Evolutionary conservation across 2,113 vertebrate genomes (phyloP), one percentile per base, ranked within the genome.

Genomic region (Leptobrachium ailaonicum): DNA sequence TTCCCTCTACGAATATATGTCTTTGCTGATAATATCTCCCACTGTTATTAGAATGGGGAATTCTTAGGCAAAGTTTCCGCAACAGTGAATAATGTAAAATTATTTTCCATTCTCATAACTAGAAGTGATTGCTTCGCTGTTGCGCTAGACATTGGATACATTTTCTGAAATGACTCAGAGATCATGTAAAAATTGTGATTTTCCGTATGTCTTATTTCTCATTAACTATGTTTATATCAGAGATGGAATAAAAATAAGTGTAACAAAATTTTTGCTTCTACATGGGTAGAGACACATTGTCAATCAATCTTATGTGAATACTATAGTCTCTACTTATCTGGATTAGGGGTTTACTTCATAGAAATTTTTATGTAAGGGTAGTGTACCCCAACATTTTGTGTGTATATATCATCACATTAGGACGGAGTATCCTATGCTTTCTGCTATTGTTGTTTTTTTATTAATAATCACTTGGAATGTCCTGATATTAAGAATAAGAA

Each of bases 41-140:
- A 47, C 71, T 79, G 77, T 79, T 79, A 79, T 79, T 71, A 79
- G 71, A 80, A 80, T 80, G 62, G 66, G 78, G 71, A 74, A 72
- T 64, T 45, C n/a, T 9, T 60, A 80, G 71, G 74, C 68, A 80
- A 80, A 80, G 62, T 68, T 80, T 80, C 62, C 63, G 50, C 71
- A 66, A 71, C 71, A 58, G 70, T 80, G 78, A 67, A 41, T 74
- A 80, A 80, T 68, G 78, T 54, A 66, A 80, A 71, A 74, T 80
- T 67, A 74, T 74, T 80, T 63, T 67, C 71, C 71, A 73, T 73
- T 80, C 78, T 74, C 71, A 66, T 80, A 80, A 80, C 71, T 74
- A 80, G 68, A 66, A 58, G 71, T 68, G 63, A 80, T 80, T 67
- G 71, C 64, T 58, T 67, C 41, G 54, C 66, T 66, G 58, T 80